Percentiles rank a stretch among this genome's conserved stretches.
These are phyloP conservation scores for Holothuria glaberrima DNA, from an alignment of 35 echinoderm and acorn worm genomes.

Conservation along the genomic window DNA sequence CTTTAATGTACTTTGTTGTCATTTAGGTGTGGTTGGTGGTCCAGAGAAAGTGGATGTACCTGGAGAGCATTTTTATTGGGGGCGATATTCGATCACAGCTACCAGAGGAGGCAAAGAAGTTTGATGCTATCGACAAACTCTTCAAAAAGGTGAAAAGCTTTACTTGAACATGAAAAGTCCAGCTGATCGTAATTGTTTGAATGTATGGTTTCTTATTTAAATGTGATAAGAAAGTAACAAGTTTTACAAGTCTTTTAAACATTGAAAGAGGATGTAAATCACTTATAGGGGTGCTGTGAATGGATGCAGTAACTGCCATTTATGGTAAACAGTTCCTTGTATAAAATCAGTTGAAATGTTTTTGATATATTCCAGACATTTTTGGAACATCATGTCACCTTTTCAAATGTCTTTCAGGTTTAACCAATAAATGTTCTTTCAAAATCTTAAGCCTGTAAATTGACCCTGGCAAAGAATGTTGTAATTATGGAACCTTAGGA, in stretches of 20 bases:
- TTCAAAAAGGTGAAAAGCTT: constrained; percentile 90
- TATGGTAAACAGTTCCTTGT: too few species aligned
- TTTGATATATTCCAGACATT: too few species aligned
- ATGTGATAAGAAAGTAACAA: not conserved
- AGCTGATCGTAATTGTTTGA: not conserved
- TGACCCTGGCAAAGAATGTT: too few species aligned
- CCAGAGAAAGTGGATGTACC: constrained; percentile 99
- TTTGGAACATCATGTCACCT: too few species aligned
- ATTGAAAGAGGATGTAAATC: too few species aligned
- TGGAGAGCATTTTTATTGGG: constrained; percentile 99
- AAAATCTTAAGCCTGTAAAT: too few species aligned
- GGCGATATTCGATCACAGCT: constrained; percentile 98
- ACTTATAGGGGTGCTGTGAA: too few species aligned
- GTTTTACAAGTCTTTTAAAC: not conserved
- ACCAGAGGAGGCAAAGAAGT: constrained; percentile 99
- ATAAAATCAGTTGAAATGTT: too few species aligned
- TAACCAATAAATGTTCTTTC: too few species aligned
- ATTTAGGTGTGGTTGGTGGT: constrained; percentile 95
- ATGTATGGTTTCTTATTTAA: not conserved
- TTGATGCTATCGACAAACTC: constrained; percentile 98
- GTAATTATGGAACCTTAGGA: too few species aligned
- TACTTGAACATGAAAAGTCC: not conserved
- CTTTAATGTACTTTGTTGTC: constrained; percentile 4
- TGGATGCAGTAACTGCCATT: too few species aligned
- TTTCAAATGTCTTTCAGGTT: too few species aligned